Percentiles rank a stretch among this genome's conserved stretches.
phyloP scores from a whole-genome alignment of 2,888 invertebrate species.

The Allacma fusca region DNA sequence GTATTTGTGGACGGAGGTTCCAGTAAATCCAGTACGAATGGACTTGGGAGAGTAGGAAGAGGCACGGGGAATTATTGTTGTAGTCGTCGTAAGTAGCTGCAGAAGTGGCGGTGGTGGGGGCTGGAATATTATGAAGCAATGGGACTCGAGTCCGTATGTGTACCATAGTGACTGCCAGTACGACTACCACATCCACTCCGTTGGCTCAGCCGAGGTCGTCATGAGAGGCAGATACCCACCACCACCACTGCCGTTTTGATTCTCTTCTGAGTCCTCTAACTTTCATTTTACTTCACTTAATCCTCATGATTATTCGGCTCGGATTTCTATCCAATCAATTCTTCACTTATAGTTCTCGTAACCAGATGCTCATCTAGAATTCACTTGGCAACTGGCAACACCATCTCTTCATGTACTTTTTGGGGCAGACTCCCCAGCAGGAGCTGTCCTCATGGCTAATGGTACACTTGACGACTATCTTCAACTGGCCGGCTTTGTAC shows the following conservation, averaged over 20 bases:
- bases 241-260: background rate
- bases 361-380: slow-evolving; percentile 40
- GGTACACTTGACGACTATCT: slow-evolving; percentile 19
- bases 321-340: slow-evolving; percentile 39
- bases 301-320: slow-evolving; percentile 53
- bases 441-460: slow-evolving; percentile 13
- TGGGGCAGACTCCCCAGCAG: background rate
- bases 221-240: background rate
- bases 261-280: slow-evolving; percentile 27
- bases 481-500: background rate
- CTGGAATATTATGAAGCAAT: background rate
- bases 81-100: background rate
- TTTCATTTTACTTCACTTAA: slow-evolving; percentile 49
- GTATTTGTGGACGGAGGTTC: background rate
- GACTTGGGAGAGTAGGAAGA: background rate
- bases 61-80: slow-evolving; percentile 3
- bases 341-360: slow-evolving; percentile 31
- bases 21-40: background rate
- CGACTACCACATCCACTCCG: no score
- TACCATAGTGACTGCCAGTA: no score
- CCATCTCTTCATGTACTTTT: slow-evolving; percentile 18
- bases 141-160: background rate
- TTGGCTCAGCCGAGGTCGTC: background rate
- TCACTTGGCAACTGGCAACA: slow-evolving; percentile 35
- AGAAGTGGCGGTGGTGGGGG: slow-evolving; percentile 3